Evolutionary conservation across 2,113 vertebrate species (phyloP).

Genomic region (Cryptomyrus ogoouensis): DNA sequence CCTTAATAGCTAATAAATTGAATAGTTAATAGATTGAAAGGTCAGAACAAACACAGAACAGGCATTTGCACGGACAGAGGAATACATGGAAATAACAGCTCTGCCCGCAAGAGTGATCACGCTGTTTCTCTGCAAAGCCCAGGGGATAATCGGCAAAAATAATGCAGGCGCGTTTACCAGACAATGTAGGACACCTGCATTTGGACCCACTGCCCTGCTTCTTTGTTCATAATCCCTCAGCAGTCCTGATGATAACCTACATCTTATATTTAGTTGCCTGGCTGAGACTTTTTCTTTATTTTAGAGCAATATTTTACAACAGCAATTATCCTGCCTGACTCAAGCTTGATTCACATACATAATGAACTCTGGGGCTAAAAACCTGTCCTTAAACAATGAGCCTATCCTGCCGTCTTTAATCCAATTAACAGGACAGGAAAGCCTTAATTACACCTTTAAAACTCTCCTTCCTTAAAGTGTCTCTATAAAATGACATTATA

Average conservation of each 20-base stretch:
- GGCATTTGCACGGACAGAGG: neutral
- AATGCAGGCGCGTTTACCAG: neutral
- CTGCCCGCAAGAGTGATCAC: neutral
- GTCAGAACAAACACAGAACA: neutral
- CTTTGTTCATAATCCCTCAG: neutral
- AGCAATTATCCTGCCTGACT: neutral
- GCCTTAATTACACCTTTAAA: slow-evolving; percentile 36
- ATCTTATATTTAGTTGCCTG: neutral
- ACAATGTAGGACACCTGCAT: neutral
- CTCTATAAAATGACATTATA: slow-evolving; percentile 35
- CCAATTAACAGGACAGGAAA: slow-evolving; percentile 21
- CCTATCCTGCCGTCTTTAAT: neutral
- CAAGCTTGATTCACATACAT: neutral
- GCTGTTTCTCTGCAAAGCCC: slow-evolving; percentile 11
- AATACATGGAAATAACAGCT: neutral
- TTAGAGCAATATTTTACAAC: neutral
- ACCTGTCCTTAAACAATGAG: neutral
- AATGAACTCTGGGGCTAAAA: neutral
- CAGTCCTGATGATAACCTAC: neutral
- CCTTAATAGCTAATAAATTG: neutral
- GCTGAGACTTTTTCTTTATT: neutral
- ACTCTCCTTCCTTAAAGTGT: slow-evolving; percentile 25
- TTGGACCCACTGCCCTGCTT: neutral
- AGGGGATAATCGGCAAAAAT: neutral
- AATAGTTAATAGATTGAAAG: neutral